Base-by-base conservation (phyloP, 2,113 vertebrate genomes). In the Rhinopomastus cyanomelas region DNA sequence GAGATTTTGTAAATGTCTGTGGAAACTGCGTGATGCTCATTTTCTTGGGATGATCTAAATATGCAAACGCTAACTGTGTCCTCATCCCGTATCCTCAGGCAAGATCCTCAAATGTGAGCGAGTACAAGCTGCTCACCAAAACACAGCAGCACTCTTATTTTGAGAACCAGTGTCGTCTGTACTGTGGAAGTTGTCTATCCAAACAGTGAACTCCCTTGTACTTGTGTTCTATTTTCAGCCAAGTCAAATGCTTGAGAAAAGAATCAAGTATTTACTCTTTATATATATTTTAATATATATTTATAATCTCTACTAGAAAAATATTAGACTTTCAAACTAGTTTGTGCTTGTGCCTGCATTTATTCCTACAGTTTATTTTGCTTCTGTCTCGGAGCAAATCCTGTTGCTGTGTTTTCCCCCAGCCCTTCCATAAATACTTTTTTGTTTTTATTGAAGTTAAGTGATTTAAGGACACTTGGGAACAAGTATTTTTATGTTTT, bases 401-500 rank as follows among this genome's bases (percentile, higher is more conserved):
- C 44, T 56, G 17, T 66, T 81, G n/a, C 65, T 78, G 61, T 71
- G 25, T 83, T 94, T 81, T 74, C 17, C 37, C 17, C 29, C 23
- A n/a, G 16, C 6, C 32, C 90, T 81, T 92, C 72, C 30, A 30
- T 55, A 91, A 85, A 59, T 57, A 39, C 46, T 81, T 32, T 80
- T 79, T 73, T 65, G 73, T 36, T 30, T 74, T 75, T 82, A 65
- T 65, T 85, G 86, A 88, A 84, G 65, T 42, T 21, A 32, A 89
- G 69, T 61, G 64, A 92, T 96, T 94, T 92, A 94, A 91, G 69
- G 90, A 96, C 49, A 89, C 69, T 89, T 59, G 64, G 72, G 89
- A 96, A 69, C 77, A 95, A 91, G 79, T 55, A 36, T 71, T 86
- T 64, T 46, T 32, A 16, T 20, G 39, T 11, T 10, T 4, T 34